phyloP scores from a whole-genome alignment of 2,113 vertebrate species.

The Eleginops maclovinus region DNA sequence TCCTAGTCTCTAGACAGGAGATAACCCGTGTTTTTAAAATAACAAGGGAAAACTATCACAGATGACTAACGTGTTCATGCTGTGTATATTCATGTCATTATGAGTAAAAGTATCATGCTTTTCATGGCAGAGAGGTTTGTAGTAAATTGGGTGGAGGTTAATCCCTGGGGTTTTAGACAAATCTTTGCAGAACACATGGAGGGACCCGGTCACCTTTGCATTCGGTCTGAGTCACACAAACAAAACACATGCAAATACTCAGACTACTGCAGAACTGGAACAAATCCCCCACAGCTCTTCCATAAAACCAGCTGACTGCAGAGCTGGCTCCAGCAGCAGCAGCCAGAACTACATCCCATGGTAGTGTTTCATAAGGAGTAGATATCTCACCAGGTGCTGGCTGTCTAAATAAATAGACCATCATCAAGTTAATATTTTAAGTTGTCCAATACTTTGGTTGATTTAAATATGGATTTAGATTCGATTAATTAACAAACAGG shows the following conservation, averaged over 20 bases:
- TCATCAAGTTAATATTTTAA: no score
- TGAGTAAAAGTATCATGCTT: not conserved
- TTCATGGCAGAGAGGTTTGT: not conserved
- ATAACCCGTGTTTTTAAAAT: no score
- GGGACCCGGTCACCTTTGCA: constrained; percentile 23
- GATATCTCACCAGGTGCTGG: not conserved
- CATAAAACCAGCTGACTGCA: constrained; percentile 1
- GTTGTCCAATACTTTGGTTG: no score
- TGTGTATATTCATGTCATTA: no score
- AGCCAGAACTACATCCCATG: no score
- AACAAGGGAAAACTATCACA: no score
- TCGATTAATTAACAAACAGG: no score
- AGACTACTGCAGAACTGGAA: not conserved
- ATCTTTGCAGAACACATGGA: not conserved
- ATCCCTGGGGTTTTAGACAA: not conserved
- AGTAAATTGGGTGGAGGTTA: not conserved
- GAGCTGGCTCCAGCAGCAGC: not conserved
- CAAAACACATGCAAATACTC: constrained; percentile 48
- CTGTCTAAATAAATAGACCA: not conserved
- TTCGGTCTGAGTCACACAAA: constrained; percentile 28
- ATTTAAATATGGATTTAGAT: no score
- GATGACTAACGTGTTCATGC: no score
- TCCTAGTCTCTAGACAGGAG: no score
- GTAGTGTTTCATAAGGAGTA: not conserved
- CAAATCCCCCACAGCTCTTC: no score